These are phyloP conservation scores for Patella vulgata DNA, from an alignment of 1,140 invertebrate genomes.

Conservation along the genomic window DNA sequence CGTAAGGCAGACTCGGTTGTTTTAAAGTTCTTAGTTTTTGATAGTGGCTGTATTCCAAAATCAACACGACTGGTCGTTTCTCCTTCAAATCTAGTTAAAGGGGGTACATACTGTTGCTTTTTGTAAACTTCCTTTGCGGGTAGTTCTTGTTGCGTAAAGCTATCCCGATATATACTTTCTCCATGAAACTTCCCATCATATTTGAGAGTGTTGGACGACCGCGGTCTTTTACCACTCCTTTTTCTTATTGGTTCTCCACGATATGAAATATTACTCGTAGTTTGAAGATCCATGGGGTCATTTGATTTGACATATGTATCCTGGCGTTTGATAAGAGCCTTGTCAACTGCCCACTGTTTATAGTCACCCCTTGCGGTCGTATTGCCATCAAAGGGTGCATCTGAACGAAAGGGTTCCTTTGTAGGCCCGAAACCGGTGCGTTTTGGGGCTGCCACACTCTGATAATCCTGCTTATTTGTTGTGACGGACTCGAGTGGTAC, in stretches of 20 bases:
- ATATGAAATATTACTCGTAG: neutral
- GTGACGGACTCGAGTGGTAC: constrained; percentile 13
- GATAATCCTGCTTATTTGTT: constrained; percentile 12
- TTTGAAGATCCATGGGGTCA: constrained; percentile 33
- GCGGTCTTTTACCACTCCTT: constrained; percentile 14
- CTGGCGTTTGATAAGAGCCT: constrained; percentile 8
- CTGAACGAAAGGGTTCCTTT: neutral
- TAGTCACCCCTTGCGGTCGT: constrained; percentile 30
- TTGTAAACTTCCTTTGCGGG: neutral
- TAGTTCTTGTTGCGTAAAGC: constrained; percentile 7
- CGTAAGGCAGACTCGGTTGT: too few relatives aligned
- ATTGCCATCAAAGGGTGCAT: constrained; percentile 19
- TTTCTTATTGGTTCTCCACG: too few relatives aligned
- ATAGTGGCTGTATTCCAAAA: too few relatives aligned
- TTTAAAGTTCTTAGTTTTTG: neutral
- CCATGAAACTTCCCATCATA: constrained; percentile 26
- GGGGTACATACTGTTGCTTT: too few relatives aligned
- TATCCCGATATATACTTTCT: constrained; percentile 22
- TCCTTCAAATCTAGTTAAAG: too few relatives aligned
- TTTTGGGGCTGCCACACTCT: constrained; percentile 13
- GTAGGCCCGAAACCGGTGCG: constrained; percentile 16
- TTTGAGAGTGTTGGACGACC: constrained; percentile 25
- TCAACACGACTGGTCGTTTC: too few relatives aligned
- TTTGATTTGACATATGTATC: constrained; percentile 20
- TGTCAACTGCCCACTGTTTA: constrained; percentile 12